phyloP scores from a whole-genome alignment of 2,113 vertebrate species.

The Montifringilla adamsi region DNA sequence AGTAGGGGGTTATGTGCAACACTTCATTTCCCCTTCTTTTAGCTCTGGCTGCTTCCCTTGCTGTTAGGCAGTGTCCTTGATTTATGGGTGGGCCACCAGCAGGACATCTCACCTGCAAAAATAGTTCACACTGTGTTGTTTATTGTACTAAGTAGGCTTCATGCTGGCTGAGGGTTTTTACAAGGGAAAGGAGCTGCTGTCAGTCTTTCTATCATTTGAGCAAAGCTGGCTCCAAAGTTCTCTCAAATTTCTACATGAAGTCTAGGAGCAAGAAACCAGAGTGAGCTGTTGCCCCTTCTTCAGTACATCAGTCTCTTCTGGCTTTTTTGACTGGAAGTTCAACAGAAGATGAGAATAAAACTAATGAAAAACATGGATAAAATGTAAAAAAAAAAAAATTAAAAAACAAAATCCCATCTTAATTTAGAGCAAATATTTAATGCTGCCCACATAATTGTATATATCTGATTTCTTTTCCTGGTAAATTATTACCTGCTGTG shows the following conservation, averaged over 20 bases:
- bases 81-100: constrained; percentile 85
- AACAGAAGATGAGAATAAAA: constrained; percentile 1
- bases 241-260: constrained; percentile 68
- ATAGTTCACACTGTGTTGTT: constrained; percentile 82
- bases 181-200: constrained; percentile 75
- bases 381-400: not conserved
- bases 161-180: constrained; percentile 77
- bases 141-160: constrained; percentile 86
- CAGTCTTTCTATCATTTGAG: constrained; percentile 74
- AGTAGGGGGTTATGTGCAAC: constrained; percentile 70
- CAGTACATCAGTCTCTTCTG: not conserved
- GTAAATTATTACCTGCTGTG: constrained; percentile 28
- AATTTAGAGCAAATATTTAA: constrained; percentile 27
- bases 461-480: not conserved
- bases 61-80: constrained; percentile 73
- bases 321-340: not conserved
- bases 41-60: constrained; percentile 60
- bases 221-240: constrained; percentile 61
- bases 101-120: constrained; percentile 88
- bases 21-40: constrained; percentile 69
- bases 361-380: constrained; percentile 13
- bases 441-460: not conserved
- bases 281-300: constrained; percentile 6
- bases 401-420: not conserved
- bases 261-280: constrained; percentile 6